Evolutionary conservation across 2,888 invertebrate species (phyloP).

Genomic region (Theodoxus fluviatilis): DNA sequence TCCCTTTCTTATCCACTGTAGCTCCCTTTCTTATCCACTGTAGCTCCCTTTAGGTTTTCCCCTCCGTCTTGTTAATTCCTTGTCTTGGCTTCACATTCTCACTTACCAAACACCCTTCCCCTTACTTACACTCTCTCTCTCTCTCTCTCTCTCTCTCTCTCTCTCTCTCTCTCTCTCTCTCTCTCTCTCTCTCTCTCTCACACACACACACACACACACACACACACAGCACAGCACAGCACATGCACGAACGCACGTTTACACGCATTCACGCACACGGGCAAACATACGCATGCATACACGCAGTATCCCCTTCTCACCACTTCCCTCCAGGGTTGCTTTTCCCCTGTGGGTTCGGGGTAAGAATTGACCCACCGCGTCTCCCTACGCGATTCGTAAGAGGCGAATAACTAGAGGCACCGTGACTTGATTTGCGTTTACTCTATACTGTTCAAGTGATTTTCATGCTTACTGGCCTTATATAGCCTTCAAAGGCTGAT

Average conservation of each 20-base stretch:
- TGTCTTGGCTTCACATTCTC: not conserved
- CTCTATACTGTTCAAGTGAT: too few species aligned
- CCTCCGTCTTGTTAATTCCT: conserved; percentile 13
- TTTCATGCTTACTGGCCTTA: too few species aligned
- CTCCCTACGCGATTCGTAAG: too few species aligned
- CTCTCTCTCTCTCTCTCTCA: conserved; percentile 21
- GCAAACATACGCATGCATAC: too few species aligned
- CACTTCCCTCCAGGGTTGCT: too few species aligned
- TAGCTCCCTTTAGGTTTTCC: not conserved
- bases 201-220: conserved; percentile 7
- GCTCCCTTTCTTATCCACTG: not conserved
- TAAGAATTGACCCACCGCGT: too few species aligned
- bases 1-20: not conserved
- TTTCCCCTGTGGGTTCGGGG: too few species aligned
- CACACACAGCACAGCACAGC: not conserved
- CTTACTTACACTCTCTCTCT: not conserved
- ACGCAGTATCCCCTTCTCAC: too few species aligned
- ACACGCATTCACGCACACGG: too few species aligned
- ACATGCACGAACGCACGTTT: not conserved
- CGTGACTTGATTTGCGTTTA: too few species aligned
- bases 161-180: conserved; percentile 23
- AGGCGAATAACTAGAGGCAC: too few species aligned
- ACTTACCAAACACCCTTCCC: not conserved
- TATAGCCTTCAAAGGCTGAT: too few species aligned
- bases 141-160: not conserved